A percentile compares a stretch with the other conserved stretches of the same genome.
Conservation (phyloP, 2,888 invertebrate species). For the Podabrus alpinus region DNA sequence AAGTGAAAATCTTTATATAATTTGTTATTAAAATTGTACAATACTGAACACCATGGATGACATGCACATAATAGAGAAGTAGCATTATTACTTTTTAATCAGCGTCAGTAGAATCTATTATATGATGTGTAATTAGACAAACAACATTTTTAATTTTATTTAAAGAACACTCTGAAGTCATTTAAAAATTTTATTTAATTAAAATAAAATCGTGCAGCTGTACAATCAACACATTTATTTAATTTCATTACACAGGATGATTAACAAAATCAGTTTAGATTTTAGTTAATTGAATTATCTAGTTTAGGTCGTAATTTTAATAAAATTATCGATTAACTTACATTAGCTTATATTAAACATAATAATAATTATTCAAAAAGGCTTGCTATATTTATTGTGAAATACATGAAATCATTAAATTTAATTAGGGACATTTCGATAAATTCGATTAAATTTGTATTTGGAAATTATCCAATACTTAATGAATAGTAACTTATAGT, state of each 20-base stretch:
- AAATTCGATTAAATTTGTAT: background rate
- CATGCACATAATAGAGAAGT: too few relatives aligned
- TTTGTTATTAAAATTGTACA: background rate
- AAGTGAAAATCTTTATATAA: background rate
- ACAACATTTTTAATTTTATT: conserved; percentile 5
- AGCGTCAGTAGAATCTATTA: background rate
- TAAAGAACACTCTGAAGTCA: background rate
- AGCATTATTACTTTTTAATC: background rate
- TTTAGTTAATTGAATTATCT: background rate
- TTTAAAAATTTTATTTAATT: conserved; percentile 31
- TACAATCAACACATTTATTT: conserved; percentile 32
- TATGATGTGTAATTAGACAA: background rate
- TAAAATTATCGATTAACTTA: background rate
- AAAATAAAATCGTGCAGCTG: conserved; percentile 33
- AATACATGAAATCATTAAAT: background rate
- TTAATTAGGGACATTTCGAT: background rate
- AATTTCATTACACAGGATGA: conserved; percentile 9
- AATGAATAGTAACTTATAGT: background rate
- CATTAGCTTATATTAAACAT: background rate
- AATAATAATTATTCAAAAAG: background rate
- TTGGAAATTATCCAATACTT: too few relatives aligned
- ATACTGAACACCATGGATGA: background rate
- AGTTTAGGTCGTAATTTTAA: background rate
- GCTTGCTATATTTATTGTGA: background rate
- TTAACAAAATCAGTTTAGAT: background rate